These are phyloP conservation scores for Eucriotettix oculatus DNA, from an alignment of 2,888 invertebrate genomes.

Conservation along the genomic window DNA sequence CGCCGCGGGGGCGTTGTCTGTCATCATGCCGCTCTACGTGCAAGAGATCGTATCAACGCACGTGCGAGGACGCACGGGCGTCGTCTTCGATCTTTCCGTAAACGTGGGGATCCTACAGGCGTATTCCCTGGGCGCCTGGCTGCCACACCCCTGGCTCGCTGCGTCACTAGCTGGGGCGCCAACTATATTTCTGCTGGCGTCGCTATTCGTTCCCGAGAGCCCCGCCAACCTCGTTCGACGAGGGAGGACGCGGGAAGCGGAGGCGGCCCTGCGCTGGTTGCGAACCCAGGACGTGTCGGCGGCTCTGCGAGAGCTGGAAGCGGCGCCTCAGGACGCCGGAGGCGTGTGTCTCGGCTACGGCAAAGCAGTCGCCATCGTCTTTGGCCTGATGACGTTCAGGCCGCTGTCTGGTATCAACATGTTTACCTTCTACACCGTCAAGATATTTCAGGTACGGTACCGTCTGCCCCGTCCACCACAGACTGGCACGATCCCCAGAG, in stretches of 20 bases:
- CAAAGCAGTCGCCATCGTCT: background rate
- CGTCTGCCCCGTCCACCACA: too few species aligned
- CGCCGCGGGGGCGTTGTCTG: conserved; percentile 24
- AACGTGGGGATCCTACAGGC: conserved; percentile 28
- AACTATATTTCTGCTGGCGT: conserved; percentile 19
- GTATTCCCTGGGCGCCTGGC: conserved; percentile 24
- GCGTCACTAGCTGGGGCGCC: conserved; percentile 16
- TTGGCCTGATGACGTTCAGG: background rate
- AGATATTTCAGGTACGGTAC: background rate
- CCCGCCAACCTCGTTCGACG: conserved; percentile 20
- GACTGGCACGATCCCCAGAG: too few species aligned
- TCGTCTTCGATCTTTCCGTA: conserved; percentile 29
- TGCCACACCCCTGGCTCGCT: conserved; percentile 20
- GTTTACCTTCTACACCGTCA: background rate
- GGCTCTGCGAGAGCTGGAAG: background rate
- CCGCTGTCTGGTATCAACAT: background rate
- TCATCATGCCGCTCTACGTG: conserved; percentile 25
- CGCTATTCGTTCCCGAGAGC: conserved; percentile 28
- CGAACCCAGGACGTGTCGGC: conserved; percentile 17
- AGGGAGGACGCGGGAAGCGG: conserved; percentile 20
- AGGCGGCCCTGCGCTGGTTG: conserved; percentile 23
- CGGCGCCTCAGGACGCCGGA: background rate
- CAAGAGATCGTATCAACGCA: conserved; percentile 28
- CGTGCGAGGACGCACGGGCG: conserved; percentile 29
- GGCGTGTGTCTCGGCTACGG: too few species aligned